phyloP scores from a whole-genome alignment of 2,113 vertebrate genomes.

The Martes martes region DNA sequence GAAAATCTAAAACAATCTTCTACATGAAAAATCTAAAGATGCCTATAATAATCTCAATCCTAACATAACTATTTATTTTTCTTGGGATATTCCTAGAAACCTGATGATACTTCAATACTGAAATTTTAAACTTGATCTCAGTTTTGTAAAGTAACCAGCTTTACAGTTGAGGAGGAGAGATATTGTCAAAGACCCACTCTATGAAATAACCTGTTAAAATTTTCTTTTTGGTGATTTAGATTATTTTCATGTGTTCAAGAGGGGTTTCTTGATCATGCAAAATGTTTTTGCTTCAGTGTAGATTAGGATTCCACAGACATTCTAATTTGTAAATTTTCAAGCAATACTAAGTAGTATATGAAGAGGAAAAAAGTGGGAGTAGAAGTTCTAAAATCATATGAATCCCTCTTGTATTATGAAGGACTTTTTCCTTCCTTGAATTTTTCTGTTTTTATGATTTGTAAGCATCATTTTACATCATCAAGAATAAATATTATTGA shows the following conservation, averaged over 20 bases:
- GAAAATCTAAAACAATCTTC: neutral
- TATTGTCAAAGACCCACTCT: neutral
- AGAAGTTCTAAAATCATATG: neutral
- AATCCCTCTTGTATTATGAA: neutral
- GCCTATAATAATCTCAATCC: neutral
- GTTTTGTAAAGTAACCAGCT: neutral
- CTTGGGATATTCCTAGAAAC: neutral
- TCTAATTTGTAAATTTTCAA: neutral
- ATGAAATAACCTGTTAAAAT: neutral
- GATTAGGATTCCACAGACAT: neutral
- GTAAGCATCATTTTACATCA: slow-evolving; percentile 1
- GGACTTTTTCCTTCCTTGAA: neutral
- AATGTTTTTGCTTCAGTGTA: neutral
- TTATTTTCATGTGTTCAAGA: neutral
- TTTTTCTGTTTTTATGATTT: neutral
- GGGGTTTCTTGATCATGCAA: neutral
- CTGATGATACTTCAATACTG: neutral
- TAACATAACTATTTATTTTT: neutral
- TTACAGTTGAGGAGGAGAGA: neutral
- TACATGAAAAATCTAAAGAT: neutral
- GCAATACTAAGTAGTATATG: neutral
- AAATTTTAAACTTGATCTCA: neutral
- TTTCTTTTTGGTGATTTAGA: neutral
- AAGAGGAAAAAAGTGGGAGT: neutral
- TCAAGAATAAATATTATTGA: neutral